Conservation (phyloP, 2,113 vertebrate species). For the Ctenomys sociabilis region DNA sequence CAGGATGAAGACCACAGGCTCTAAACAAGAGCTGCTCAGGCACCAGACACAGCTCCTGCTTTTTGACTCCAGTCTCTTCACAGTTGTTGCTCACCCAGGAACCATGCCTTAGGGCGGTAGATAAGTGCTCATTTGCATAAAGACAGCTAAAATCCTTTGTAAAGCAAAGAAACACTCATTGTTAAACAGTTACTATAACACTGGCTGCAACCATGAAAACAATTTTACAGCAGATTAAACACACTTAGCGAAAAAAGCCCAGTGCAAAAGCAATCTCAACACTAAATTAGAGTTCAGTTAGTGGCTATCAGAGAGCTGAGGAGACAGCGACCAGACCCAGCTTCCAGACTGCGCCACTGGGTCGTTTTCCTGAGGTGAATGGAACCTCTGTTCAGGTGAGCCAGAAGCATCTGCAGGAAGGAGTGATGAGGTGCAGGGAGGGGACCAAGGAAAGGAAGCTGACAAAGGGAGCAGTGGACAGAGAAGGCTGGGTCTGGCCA, state of each 20-base stretch:
- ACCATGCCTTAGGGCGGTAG: conserved; percentile 60
- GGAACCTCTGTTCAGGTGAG: neutral
- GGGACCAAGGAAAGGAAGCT: neutral
- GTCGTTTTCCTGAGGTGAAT: neutral
- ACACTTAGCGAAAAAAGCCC: conserved; percentile 79
- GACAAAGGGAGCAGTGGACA: neutral
- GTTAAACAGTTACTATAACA: conserved; percentile 83
- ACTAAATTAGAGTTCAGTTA: conserved; percentile 79
- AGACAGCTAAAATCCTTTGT: conserved; percentile 75
- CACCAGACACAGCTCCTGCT: neutral
- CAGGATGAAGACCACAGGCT: neutral
- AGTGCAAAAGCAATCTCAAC: conserved; percentile 70
- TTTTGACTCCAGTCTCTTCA: neutral
- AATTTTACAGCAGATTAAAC: conserved; percentile 87
- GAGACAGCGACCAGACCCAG: neutral
- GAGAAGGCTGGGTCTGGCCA: neutral
- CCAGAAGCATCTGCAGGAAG: neutral
- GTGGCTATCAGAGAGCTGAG: conserved; percentile 8
- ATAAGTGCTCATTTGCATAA: conserved; percentile 74
- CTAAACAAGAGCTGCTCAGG: neutral
- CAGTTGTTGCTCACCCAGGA: neutral
- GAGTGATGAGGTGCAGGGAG: neutral
- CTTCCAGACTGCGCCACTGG: neutral
- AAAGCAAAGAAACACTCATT: conserved; percentile 76
- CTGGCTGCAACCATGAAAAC: conserved; percentile 81